phyloP scores from a whole-genome alignment of 2,113 vertebrate species.

The Boleophthalmus pectinirostris region DNA sequence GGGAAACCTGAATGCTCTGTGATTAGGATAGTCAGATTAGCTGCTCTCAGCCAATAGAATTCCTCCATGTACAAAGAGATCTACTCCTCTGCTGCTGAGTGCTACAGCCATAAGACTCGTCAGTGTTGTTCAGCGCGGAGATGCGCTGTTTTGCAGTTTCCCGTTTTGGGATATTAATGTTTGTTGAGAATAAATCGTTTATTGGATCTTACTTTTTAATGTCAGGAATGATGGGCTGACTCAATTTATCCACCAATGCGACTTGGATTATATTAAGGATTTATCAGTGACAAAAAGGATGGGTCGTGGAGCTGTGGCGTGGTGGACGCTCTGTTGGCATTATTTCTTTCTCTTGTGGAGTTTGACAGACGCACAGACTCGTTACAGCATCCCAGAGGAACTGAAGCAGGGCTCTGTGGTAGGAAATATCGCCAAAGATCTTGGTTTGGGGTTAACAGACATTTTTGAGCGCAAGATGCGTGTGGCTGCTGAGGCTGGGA shows the following conservation, averaged over 20 bases:
- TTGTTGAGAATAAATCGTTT: not conserved
- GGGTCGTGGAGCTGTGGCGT: slow-evolving; percentile 64
- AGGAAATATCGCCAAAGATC: slow-evolving; percentile 83
- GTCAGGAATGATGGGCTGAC: slow-evolving; percentile 1
- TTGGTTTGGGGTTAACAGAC: slow-evolving; percentile 77
- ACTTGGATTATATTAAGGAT: slow-evolving; percentile 13
- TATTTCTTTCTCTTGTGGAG: slow-evolving; percentile 76
- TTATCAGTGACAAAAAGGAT: slow-evolving; percentile 62
- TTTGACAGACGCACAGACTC: slow-evolving; percentile 72
- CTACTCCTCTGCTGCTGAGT: slow-evolving; percentile 28
- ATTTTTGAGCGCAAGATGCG: slow-evolving; percentile 76
- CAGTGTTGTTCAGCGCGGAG: slow-evolving; percentile 8
- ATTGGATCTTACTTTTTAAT: not conserved
- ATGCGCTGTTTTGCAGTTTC: not conserved
- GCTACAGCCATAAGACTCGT: slow-evolving; percentile 7
- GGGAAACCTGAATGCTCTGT: not conserved
- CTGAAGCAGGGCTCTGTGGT: slow-evolving; percentile 78
- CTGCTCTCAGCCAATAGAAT: slow-evolving; percentile 24
- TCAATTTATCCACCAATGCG: not conserved
- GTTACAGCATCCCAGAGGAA: slow-evolving; percentile 82
- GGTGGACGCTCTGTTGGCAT: slow-evolving; percentile 73
- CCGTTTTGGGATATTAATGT: not conserved
- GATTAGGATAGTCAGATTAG: slow-evolving; percentile 3
- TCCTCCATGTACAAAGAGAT: slow-evolving; percentile 44
- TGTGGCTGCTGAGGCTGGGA: slow-evolving; percentile 74